Conservation (phyloP, 2,888 invertebrate genomes). For the Epistrophella euchroma region DNA sequence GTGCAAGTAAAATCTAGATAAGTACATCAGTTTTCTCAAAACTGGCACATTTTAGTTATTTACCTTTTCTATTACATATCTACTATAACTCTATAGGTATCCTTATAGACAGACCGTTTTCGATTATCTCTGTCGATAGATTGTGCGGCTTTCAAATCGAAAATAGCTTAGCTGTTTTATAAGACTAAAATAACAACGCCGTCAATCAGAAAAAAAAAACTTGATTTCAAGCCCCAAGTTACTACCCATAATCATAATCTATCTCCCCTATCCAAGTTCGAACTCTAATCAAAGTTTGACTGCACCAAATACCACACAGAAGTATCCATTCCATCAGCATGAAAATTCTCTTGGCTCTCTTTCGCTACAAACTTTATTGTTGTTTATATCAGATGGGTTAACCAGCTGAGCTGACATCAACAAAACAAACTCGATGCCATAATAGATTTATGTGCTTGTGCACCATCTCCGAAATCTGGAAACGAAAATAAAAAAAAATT, state of each 20-base stretch:
- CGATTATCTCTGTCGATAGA: background rate
- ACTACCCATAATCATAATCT: slow-evolving; percentile 12
- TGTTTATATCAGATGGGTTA: slow-evolving; percentile 31
- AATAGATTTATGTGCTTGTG: slow-evolving; percentile 38
- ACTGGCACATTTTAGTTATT: background rate
- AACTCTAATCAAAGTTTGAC: slow-evolving; percentile 24
- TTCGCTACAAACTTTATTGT: background rate
- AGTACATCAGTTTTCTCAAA: background rate
- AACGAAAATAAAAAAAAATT: background rate
- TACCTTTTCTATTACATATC: background rate
- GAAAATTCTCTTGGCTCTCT: slow-evolving; percentile 17
- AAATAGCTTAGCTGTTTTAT: slow-evolving; percentile 1
- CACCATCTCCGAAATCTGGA: slow-evolving; percentile 48
- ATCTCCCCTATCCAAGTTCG: background rate
- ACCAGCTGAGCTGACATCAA: slow-evolving; percentile 53
- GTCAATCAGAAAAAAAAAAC: slow-evolving; percentile 14
- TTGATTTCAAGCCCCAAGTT: background rate
- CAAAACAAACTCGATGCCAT: slow-evolving; percentile 36
- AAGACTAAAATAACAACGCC: background rate
- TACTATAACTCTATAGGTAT: too few relatives aligned
- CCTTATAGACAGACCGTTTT: background rate
- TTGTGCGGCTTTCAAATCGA: slow-evolving; percentile 13
- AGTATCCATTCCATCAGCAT: background rate
- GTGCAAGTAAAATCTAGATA: background rate
- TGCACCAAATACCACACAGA: background rate